A percentile compares a stretch with the other conserved stretches of the same genome.
These are phyloP conservation scores for Drosophila ustulata DNA, from an alignment of 2,888 invertebrate species.

Conservation along the genomic window DNA sequence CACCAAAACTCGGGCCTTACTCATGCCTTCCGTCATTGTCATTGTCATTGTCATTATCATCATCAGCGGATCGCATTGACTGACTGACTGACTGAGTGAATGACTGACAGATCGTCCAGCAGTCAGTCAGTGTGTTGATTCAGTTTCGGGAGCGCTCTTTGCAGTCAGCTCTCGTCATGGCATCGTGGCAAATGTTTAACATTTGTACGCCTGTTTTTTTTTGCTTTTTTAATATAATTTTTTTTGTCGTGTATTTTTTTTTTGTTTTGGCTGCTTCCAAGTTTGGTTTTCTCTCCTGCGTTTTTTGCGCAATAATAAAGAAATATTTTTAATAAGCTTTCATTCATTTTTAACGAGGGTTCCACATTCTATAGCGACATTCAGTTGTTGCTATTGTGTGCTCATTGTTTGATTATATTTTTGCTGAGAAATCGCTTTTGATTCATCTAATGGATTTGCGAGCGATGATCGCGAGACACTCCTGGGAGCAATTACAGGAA, in stretches of 20 bases:
- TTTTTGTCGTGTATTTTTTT: conserved; percentile 15
- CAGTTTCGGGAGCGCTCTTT: conserved; percentile 50
- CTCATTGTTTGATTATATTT: conserved; percentile 33
- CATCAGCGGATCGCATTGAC: conserved; percentile 47
- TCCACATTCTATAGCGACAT: conserved; percentile 75
- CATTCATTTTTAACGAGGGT: conserved; percentile 81
- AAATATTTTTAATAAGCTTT: conserved; percentile 81
- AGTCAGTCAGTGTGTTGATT: conserved; percentile 24
- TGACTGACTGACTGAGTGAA: conserved; percentile 21
- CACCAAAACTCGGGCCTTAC: conserved; percentile 43
- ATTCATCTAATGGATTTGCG: conserved; percentile 75
- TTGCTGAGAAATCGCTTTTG: conserved; percentile 63
- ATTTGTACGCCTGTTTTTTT: conserved; percentile 74
- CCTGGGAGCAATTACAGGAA: conserved; percentile 51
- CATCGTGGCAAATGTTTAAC: conserved; percentile 80
- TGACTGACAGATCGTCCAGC: conserved; percentile 24
- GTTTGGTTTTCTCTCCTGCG: conserved; percentile 34
- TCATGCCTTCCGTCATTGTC: conserved; percentile 62
- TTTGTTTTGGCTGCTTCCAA: conserved; percentile 26
- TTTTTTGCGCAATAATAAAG: conserved; percentile 70
- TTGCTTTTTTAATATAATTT: conserved; percentile 23
- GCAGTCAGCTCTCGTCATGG: conserved; percentile 76
- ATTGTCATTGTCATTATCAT: conserved; percentile 61
- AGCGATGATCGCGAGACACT: conserved; percentile 54
- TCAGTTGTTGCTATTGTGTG: conserved; percentile 49